phyloP scores from a whole-genome alignment of 2,888 invertebrate genomes.

The Lathronympha strigana region DNA sequence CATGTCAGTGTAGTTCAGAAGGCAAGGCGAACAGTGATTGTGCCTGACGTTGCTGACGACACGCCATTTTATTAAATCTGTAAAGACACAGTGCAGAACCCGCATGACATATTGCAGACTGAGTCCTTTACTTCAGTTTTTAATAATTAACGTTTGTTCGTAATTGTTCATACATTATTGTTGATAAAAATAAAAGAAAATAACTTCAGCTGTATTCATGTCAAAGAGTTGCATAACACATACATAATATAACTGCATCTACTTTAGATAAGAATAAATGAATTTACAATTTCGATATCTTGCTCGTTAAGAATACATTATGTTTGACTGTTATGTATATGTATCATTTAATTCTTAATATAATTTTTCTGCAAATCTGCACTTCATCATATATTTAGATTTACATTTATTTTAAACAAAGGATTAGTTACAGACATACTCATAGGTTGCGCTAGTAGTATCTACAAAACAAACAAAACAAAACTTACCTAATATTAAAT shows the following conservation, averaged over 20 bases:
- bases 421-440: too few species aligned
- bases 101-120: not conserved
- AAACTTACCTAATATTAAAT: too few species aligned
- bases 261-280: not conserved
- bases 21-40: too few species aligned
- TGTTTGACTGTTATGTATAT: not conserved
- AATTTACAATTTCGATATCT: not conserved
- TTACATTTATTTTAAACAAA: too few species aligned
- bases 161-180: conserved; percentile 28
- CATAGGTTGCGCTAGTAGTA: too few species aligned
- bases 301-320: not conserved
- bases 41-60: too few species aligned
- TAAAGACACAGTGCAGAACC: not conserved
- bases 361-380: conserved; percentile 6
- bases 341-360: not conserved
- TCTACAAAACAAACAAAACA: too few species aligned
- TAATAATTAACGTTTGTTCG: conserved; percentile 22
- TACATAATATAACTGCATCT: not conserved
- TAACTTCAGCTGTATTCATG: conserved; percentile 19
- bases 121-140: conserved; percentile 20
- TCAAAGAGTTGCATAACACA: conserved; percentile 15
- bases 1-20: too few species aligned
- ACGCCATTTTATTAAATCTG: too few species aligned
- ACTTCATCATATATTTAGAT: not conserved
- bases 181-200: conserved; percentile 27